Evolutionary conservation across 2,797 vertebrate genomes (phyloP).

Genomic region (Acipenser oxyrinchus): DNA sequence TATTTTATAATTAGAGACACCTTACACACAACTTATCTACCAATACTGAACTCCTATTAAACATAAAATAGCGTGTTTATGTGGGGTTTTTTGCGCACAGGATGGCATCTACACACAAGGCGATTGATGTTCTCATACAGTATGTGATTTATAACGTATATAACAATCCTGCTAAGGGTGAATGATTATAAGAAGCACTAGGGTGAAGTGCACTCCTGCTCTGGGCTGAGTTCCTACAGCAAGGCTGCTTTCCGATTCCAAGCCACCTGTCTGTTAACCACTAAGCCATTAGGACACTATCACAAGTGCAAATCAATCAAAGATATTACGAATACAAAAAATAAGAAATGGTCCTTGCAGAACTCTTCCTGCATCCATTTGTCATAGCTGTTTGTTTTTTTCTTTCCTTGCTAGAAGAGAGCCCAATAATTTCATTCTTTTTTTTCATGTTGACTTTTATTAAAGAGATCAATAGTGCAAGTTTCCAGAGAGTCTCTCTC

Average conservation of each 20-base stretch:
- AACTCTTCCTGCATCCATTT: conserved; percentile 17
- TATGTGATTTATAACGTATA: too few relatives aligned
- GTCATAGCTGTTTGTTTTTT: conserved; percentile 14
- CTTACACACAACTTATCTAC: too few relatives aligned
- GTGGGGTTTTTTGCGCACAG: too few relatives aligned
- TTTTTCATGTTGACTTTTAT: conserved; percentile 64
- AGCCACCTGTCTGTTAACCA: not conserved
- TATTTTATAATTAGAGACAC: too few relatives aligned
- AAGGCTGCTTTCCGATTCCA: not conserved
- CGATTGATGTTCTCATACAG: too few relatives aligned
- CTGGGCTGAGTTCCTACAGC: too few relatives aligned
- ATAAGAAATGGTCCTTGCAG: conserved; percentile 5
- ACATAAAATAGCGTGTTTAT: too few relatives aligned
- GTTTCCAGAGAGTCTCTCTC: conserved; percentile 76
- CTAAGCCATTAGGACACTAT: not conserved
- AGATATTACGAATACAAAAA: conserved; percentile 19
- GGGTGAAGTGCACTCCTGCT: too few relatives aligned
- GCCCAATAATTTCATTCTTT: conserved; percentile 73
- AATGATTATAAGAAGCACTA: too few relatives aligned
- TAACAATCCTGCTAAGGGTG: too few relatives aligned
- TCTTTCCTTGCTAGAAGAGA: conserved; percentile 16
- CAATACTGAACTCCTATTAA: too few relatives aligned
- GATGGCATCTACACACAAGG: too few relatives aligned
- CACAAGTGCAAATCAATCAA: conserved; percentile 15
- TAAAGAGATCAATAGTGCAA: conserved; percentile 76